Base-by-base conservation (phyloP, 2,888 invertebrate species). In the Ophioninae sp. region DNA sequence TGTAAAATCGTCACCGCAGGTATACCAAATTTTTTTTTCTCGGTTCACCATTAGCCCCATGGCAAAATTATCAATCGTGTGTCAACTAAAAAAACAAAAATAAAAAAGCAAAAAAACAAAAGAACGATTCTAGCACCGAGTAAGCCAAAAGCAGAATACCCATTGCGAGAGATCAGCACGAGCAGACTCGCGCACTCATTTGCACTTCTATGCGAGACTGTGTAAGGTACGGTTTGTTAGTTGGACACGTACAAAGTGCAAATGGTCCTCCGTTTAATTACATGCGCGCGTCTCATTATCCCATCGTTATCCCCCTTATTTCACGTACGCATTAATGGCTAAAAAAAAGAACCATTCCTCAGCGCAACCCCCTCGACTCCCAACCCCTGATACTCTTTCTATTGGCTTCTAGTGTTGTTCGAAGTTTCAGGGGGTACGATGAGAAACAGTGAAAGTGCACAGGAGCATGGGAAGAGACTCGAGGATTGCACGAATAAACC, bases 251-350 rank as follows among this genome's bases (percentile, higher is more conserved):
- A 71, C 82, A 79, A 83, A 85, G 84, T 84, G 85, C 84, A 83
- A 86, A 86, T 86, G 85, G 82, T 83, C 82, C 82, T 80, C 79
- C 82, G 81, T 68, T 86, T 86, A 86, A 86, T 86, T 86, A 86
- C 82, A 82, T 78, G 82, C 82, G 84, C 79, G 84, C 82, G 77
- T 78, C 83, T 86, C 86, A 86, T 86, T 86, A 86, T 86, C 85
- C 79, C 73, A 76, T 79, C 82, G 82, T 85, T 86, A 85, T 85
- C 83, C 81, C 65, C 74, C 79, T 61, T 75, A 71, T 74, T 68
- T 75, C 83, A 56, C 75, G 82, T 84, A 84, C 86, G 86, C 85
- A 86, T 87, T 85, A 86, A 82, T 81, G 23, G 41, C 6, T 37
- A 3, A 56, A 20, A 63, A n/a, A 17, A 30, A 39, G 9, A 9